A percentile compares a stretch with the other conserved stretches of the same genome.
These are phyloP conservation scores for Loxodonta africana DNA, from an alignment of 2,113 vertebrate genomes.

Conservation along the genomic window DNA sequence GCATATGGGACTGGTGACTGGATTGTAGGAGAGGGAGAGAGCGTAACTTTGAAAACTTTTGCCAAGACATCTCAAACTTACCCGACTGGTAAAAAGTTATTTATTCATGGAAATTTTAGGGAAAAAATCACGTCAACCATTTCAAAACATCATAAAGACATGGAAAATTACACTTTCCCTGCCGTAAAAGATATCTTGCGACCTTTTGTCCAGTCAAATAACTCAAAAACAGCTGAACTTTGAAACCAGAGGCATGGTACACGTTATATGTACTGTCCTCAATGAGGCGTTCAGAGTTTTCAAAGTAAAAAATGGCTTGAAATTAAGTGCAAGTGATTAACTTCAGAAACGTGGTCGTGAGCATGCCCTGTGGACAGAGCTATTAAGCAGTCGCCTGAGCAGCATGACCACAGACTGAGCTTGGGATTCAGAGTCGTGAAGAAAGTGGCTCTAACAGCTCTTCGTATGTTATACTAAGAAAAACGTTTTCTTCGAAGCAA, in stretches of 20 bases:
- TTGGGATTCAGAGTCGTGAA: not conserved
- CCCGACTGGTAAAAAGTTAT: conserved; percentile 27
- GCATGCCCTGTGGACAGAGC: not conserved
- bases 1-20: not conserved
- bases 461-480: not conserved
- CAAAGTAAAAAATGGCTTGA: conserved; percentile 59
- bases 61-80: conserved; percentile 45
- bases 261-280: conserved; percentile 10
- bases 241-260: conserved; percentile 72
- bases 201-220: conserved; percentile 78
- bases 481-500: not conserved
- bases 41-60: conserved; percentile 1
- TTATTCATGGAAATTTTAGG: conserved; percentile 76
- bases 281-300: conserved; percentile 62
- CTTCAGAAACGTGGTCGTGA: not conserved
- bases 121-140: conserved; percentile 39
- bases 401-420: not conserved
- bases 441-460: not conserved
- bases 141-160: conserved; percentile 72
- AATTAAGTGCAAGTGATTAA: conserved; percentile 42
- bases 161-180: conserved; percentile 81
- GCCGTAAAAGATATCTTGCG: conserved; percentile 59
- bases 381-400: not conserved
- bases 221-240: conserved; percentile 75
- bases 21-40: not conserved